phyloP scores from a whole-genome alignment of 2,797 vertebrate genomes.

The Cossypha polioptera region DNA sequence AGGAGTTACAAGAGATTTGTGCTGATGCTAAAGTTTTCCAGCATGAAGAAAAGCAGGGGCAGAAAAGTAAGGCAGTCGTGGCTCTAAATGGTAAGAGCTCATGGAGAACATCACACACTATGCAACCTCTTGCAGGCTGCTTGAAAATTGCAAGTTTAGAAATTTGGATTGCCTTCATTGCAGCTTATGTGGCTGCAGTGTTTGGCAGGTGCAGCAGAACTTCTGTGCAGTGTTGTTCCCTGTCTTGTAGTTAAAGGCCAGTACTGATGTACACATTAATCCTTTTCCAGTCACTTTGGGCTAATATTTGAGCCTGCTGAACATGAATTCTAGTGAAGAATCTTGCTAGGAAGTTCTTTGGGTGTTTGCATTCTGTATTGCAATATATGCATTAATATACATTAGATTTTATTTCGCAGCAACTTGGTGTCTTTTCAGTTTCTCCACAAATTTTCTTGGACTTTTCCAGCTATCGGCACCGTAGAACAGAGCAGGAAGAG shows the following conservation, averaged over 20 bases:
- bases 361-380: neutral
- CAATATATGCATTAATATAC: neutral
- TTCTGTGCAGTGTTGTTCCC: neutral
- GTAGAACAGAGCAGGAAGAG: constrained; percentile 96
- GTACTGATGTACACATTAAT: too few species aligned
- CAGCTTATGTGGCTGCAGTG: neutral
- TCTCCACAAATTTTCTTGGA: neutral
- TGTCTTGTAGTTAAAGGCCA: neutral
- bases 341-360: neutral
- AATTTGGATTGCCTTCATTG: neutral
- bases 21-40: neutral
- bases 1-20: neutral
- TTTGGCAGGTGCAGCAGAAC: neutral
- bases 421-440: neutral
- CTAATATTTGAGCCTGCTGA: neutral
- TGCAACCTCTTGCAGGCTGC: neutral
- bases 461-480: constrained; percentile 88
- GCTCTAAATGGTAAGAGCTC: neutral
- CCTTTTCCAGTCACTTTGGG: neutral
- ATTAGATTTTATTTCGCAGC: neutral
- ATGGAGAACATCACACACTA: neutral
- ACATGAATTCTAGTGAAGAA: neutral
- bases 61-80: neutral
- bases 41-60: neutral
- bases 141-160: neutral